A percentile compares a stretch with the other conserved stretches of the same genome.
Evolutionary conservation across 2,888 invertebrate species (phyloP).

Genomic region (Drosophila austrosaltans): DNA sequence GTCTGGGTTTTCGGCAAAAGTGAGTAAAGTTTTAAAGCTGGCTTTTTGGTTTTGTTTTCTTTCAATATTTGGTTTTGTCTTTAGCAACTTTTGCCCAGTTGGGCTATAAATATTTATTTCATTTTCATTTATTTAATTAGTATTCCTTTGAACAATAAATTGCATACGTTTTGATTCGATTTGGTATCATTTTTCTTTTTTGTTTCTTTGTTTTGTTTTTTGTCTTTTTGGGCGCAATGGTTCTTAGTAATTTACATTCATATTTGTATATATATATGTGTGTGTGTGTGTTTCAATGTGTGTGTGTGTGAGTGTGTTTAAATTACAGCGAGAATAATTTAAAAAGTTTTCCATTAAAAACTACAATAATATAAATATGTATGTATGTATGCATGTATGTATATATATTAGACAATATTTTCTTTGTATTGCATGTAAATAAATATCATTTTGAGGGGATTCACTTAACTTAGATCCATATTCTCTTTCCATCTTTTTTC

Average conservation of each 20-base stretch:
- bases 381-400: conserved; percentile 21
- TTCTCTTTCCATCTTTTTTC: conserved; percentile 2
- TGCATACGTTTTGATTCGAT: conserved; percentile 68
- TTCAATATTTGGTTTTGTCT: not conserved
- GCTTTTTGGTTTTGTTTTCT: conserved; percentile 27
- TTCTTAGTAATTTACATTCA: conserved; percentile 57
- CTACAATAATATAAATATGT: conserved; percentile 71
- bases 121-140: conserved; percentile 39
- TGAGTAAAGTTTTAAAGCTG: conserved; percentile 66
- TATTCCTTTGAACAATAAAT: conserved; percentile 71
- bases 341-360: conserved; percentile 64
- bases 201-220: conserved; percentile 41
- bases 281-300: conserved; percentile 51
- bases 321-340: conserved; percentile 74
- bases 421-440: conserved; percentile 66
- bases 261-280: conserved; percentile 25
- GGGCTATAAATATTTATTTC: conserved; percentile 50
- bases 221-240: conserved; percentile 71
- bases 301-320: conserved; percentile 56
- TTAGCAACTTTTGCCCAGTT: conserved; percentile 52
- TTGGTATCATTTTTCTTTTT: conserved; percentile 34
- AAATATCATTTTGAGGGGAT: conserved; percentile 64
- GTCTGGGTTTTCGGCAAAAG: conserved; percentile 53
- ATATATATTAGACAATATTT: conserved; percentile 59
- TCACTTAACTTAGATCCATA: conserved; percentile 63